These are phyloP conservation scores for Hyposmocoma kahamanoa DNA, from an alignment of 1,140 invertebrate genomes.

Conservation along the genomic window DNA sequence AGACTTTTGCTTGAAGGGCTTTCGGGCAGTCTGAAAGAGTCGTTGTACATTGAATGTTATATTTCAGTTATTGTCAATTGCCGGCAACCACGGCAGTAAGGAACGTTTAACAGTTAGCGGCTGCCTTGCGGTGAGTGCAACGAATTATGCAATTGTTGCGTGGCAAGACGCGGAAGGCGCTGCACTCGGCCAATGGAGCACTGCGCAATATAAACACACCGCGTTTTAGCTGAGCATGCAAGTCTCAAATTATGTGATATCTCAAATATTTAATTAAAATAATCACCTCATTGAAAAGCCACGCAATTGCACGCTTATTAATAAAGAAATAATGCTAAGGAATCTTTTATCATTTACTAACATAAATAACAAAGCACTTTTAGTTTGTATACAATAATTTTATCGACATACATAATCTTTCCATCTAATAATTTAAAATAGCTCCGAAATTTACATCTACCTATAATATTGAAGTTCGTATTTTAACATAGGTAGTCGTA, in stretches of 20 bases:
- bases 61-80: not conserved
- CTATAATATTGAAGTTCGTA: no score
- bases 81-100: conserved; percentile 7
- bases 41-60: conserved; percentile 8
- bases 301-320: not conserved
- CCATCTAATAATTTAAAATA: no score
- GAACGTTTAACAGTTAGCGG: conserved; percentile 4
- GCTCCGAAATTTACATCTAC: no score
- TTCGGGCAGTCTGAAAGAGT: not conserved
- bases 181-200: conserved; percentile 61
- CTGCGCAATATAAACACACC: conserved; percentile 40
- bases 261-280: conserved; percentile 2
- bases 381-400: no score
- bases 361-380: no score
- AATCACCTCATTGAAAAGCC: conserved; percentile 11
- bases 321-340: no score
- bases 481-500: no score
- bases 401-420: no score
- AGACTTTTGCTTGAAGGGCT: conserved; percentile 6
- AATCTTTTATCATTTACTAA: no score
- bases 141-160: conserved; percentile 46
- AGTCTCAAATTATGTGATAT: conserved; percentile 19
- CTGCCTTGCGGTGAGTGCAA: conserved; percentile 1
- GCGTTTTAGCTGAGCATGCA: conserved; percentile 24
- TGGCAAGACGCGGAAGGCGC: conserved; percentile 51